Conservation (phyloP, 2,797 vertebrate species). For the Philypnodon macrostomus region DNA sequence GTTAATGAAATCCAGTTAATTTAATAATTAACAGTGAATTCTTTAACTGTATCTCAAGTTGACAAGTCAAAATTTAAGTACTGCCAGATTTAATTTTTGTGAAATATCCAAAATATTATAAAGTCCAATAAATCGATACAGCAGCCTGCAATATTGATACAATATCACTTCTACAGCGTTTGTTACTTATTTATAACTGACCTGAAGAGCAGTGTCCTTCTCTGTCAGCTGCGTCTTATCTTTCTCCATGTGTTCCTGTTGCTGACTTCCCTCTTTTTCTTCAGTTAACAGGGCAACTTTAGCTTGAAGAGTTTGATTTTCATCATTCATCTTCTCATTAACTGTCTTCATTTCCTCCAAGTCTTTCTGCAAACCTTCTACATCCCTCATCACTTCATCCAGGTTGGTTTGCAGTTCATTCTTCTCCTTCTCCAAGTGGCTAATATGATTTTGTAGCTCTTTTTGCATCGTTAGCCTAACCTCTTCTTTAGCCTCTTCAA, state of each 20-base stretch:
- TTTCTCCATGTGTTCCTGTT: conserved; percentile 44
- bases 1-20: too few relatives aligned
- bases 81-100: too few relatives aligned
- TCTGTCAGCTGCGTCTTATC: conserved; percentile 74
- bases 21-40: too few relatives aligned
- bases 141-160: too few relatives aligned
- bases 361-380: conserved; percentile 79
- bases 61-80: too few relatives aligned
- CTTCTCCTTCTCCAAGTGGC: conserved; percentile 80
- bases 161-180: neutral
- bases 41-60: too few relatives aligned
- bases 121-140: too few relatives aligned
- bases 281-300: conserved; percentile 64
- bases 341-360: conserved; percentile 80
- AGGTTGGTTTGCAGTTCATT: conserved; percentile 75
- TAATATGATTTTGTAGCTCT: conserved; percentile 75
- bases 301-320: conserved; percentile 80
- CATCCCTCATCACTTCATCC: conserved; percentile 78
- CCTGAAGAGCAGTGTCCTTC: conserved; percentile 85
- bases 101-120: too few relatives aligned
- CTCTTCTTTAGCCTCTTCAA: conserved; percentile 57
- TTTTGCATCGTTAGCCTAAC: conserved; percentile 51
- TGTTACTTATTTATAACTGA: conserved; percentile 56
- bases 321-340: conserved; percentile 77
- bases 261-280: conserved; percentile 64